Percentiles rank a stretch among this genome's conserved stretches.
These are phyloP conservation scores for Chaitophorus viminalis DNA, from an alignment of 2,888 invertebrate genomes.

Conservation along the genomic window DNA sequence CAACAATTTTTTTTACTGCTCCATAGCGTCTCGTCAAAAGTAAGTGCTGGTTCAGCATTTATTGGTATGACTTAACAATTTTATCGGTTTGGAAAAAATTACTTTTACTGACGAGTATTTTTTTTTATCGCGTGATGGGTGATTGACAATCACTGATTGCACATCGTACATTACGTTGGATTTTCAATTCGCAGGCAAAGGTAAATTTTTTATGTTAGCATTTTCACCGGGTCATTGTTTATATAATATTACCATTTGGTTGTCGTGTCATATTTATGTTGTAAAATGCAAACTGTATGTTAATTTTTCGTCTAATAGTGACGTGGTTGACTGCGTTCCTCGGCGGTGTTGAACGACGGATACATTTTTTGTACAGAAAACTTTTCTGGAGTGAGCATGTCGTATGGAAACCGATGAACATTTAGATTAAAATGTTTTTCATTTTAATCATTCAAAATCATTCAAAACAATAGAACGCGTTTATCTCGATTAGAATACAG, in stretches of 20 bases:
- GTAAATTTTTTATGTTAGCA: neutral
- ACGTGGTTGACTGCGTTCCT: neutral
- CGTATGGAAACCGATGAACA: neutral
- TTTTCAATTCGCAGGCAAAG: neutral
- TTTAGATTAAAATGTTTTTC: neutral
- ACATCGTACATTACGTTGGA: neutral
- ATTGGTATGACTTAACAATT: neutral
- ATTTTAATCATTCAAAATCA: neutral
- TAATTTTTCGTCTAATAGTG: constrained; percentile 1
- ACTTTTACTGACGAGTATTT: neutral
- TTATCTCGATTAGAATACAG: neutral
- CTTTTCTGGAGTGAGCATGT: neutral
- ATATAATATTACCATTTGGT: neutral
- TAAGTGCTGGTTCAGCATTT: neutral
- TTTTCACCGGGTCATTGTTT: neutral
- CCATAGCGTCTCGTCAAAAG: neutral
- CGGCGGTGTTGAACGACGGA: neutral
- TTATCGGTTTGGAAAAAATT: neutral
- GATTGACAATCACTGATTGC: too few species aligned
- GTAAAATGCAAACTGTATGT: constrained; percentile 63
- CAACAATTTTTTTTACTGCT: too few species aligned
- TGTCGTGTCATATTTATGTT: neutral
- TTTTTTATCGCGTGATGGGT: neutral
- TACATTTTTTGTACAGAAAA: neutral
- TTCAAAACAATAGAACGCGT: neutral